Conservation (phyloP, 2,888 invertebrate species). For the Himalopsyche tibetana region DNA sequence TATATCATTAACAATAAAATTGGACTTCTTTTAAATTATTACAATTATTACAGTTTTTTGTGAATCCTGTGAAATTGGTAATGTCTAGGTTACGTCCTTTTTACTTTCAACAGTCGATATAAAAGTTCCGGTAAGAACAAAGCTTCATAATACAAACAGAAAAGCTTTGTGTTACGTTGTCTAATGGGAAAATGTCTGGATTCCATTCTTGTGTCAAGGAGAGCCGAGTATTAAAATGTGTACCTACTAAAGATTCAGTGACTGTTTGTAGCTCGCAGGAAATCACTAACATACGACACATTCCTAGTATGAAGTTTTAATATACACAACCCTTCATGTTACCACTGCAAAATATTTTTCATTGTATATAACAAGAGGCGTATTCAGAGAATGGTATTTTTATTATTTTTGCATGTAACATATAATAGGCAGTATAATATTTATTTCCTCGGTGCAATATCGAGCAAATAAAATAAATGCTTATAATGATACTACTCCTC, state of each 20-base stretch:
- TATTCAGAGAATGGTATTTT: neutral
- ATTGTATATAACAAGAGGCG: no score
- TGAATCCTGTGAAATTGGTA: no score
- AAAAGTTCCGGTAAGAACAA: neutral
- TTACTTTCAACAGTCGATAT: no score
- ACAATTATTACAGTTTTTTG: no score
- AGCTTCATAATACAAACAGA: neutral
- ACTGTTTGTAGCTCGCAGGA: neutral
- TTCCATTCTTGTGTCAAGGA: slow-evolving; percentile 20
- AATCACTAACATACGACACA: neutral
- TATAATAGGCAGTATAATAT: no score
- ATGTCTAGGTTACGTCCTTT: no score
- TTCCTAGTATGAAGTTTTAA: neutral
- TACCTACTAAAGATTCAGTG: neutral
- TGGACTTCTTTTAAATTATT: no score
- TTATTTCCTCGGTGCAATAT: no score
- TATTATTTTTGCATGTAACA: neutral
- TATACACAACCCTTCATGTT: slow-evolving; percentile 6
- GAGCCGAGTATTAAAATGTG: neutral
- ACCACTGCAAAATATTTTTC: neutral
- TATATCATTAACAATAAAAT: no score
- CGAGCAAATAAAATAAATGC: no score
- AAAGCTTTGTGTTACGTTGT: neutral
- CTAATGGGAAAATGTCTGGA: neutral
- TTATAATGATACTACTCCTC: no score